Conservation (phyloP, 2,888 invertebrate genomes). For the Cheilosia vernalis region DNA sequence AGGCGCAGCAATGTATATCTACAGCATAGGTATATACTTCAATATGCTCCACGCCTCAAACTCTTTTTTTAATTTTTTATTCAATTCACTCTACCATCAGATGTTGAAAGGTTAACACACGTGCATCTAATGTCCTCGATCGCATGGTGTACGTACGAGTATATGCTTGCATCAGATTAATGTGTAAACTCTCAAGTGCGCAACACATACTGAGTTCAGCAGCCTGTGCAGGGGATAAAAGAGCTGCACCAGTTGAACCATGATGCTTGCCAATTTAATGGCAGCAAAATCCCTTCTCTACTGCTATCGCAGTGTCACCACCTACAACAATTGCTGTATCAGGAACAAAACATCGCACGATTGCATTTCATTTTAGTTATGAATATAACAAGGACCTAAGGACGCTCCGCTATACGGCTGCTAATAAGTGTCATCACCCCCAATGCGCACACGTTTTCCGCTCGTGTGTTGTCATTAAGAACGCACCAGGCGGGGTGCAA, state of each 20-base stretch:
- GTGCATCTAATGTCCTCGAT: constrained; percentile 72
- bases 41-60: neutral
- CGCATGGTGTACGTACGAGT: neutral
- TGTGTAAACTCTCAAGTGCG: constrained; percentile 61
- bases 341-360: constrained; percentile 46
- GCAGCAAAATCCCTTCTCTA: constrained; percentile 18
- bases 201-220: constrained; percentile 29
- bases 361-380: constrained; percentile 64
- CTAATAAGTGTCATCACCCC: constrained; percentile 72
- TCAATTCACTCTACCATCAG: constrained; percentile 36
- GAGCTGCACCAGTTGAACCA: constrained; percentile 71
- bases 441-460: constrained; percentile 32
- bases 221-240: constrained; percentile 52
- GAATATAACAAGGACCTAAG: constrained; percentile 50
- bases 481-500: constrained; percentile 13
- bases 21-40: constrained; percentile 15
- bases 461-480: constrained; percentile 53
- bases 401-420: constrained; percentile 58
- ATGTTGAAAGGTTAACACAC: constrained; percentile 48
- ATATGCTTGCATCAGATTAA: constrained; percentile 64
- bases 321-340: constrained; percentile 60
- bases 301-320: constrained; percentile 15
- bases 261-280: constrained; percentile 72
- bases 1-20: constrained; percentile 37
- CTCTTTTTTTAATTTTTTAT: constrained; percentile 7